Percentiles rank a stretch among this genome's conserved stretches.
Conservation (phyloP, 2,797 vertebrate genomes). For the Tangara arthus region DNA sequence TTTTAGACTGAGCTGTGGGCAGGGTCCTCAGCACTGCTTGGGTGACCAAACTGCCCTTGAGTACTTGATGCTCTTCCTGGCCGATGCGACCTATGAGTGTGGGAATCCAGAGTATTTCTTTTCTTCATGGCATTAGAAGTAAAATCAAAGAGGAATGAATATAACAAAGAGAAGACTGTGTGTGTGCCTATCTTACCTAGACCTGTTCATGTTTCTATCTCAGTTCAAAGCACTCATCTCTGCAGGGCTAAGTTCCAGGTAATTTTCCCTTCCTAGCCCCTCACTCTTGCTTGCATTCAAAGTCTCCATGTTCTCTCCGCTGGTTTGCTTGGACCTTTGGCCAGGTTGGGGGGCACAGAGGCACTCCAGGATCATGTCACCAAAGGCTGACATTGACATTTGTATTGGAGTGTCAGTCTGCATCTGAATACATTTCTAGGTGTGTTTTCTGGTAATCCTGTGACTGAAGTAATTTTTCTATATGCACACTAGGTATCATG, state of each 20-base stretch:
- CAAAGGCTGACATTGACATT: not conserved
- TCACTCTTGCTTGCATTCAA: not conserved
- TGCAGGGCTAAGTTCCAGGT: not conserved
- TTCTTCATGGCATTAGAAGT: not conserved
- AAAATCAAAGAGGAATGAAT: not conserved
- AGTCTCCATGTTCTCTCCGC: not conserved
- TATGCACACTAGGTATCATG: not conserved
- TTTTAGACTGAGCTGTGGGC: not conserved
- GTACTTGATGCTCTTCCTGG: not conserved
- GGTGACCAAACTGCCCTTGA: not conserved
- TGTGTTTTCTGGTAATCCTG: not conserved
- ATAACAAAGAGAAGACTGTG: not conserved
- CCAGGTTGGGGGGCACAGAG: not conserved
- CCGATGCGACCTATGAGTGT: not conserved
- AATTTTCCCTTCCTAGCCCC: not conserved
- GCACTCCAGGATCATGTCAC: not conserved
- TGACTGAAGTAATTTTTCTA: not conserved
- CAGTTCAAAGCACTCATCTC: not conserved
- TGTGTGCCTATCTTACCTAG: not conserved
- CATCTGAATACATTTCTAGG: not conserved
- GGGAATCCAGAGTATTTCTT: not conserved
- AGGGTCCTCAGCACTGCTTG: not conserved
- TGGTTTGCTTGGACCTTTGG: not conserved
- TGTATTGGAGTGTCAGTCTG: not conserved
- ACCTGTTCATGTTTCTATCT: not conserved